phyloP scores from a whole-genome alignment of 2,113 vertebrate genomes.

The Cephalopholis sonnerati region DNA sequence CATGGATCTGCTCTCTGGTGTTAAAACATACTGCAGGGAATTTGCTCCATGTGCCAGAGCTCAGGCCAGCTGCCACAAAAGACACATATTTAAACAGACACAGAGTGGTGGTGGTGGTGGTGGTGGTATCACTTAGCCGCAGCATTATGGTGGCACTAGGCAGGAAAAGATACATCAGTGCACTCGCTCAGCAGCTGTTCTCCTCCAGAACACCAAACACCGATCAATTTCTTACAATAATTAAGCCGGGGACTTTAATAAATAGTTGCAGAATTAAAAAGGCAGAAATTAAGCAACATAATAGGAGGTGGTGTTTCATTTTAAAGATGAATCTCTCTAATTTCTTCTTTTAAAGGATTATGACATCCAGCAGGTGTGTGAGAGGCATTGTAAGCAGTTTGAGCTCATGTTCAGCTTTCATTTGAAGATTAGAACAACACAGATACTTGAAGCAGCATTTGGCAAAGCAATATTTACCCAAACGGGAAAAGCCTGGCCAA shows the following conservation, averaged over 20 bases:
- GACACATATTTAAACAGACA: slow-evolving; percentile 51
- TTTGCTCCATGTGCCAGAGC: slow-evolving; percentile 16
- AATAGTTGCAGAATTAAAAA: not conserved
- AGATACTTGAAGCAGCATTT: not conserved
- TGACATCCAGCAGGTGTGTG: slow-evolving; percentile 3
- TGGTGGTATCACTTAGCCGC: slow-evolving; percentile 16
- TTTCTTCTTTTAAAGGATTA: not conserved
- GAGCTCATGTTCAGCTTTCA: not conserved
- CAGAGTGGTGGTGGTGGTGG: not conserved
- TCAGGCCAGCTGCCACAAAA: slow-evolving; percentile 27
- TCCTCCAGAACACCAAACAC: slow-evolving; percentile 12
- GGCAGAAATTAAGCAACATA: not conserved
- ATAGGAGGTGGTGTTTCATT: not conserved
- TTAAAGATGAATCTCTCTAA: not conserved
- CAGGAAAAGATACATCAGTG: not conserved
- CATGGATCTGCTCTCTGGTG: slow-evolving; percentile 1
- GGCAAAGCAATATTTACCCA: not conserved
- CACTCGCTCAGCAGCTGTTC: slow-evolving; percentile 13
- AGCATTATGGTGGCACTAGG: slow-evolving; percentile 3
- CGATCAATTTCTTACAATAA: slow-evolving; percentile 16
- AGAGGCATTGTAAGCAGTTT: slow-evolving; percentile 6
- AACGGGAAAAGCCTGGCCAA: not conserved
- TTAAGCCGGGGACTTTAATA: slow-evolving; percentile 4
- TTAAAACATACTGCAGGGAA: slow-evolving; percentile 27
- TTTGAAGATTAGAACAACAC: slow-evolving; percentile 1